Base-by-base conservation (phyloP, 2,888 invertebrate species). In the Zelleria hepariella region DNA sequence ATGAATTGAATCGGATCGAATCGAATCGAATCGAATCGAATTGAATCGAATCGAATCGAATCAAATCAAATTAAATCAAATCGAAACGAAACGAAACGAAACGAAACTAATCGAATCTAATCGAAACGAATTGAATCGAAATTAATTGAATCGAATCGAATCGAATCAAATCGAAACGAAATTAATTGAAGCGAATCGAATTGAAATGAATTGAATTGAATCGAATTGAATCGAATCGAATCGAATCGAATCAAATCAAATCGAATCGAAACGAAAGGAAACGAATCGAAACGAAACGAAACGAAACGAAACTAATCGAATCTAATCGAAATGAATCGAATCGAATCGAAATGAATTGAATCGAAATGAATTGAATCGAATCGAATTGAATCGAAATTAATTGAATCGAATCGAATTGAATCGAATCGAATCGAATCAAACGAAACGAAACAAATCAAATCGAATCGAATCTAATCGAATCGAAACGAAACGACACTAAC, bases 271-370 rank as follows among this genome's bases (percentile, higher is more conserved):
- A 7, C 49, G 6, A 54, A 54, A 10, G 27, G 25, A 56, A 56
- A 26, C 56, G 25, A 56, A 56, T 27, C 56, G 25, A 54, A 56
- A 56, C 56, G n/a, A n/a, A n/a, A n/a, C n/a, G n/a, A n/a, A 26
- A 26, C n/a, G n/a, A n/a, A n/a, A n/a, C n/a, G n/a, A n/a, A n/a
- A n/a, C n/a, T n/a, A n/a, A n/a, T n/a, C n/a, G n/a, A n/a, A n/a
- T n/a, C n/a, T n/a, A n/a, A n/a, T n/a, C n/a, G n/a, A n/a, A n/a
- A n/a, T n/a, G n/a, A 56, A 56, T 27, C 56, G 25, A 56, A 56
- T 27, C 56, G 25, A 56, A 53, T 23, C 53, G 10, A 53, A 53
- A 20, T 23, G 10, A 53, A 23, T 23, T 23, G 10, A 53, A 23
- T 23, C 53, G 10, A 53, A 53, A 20, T 23, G 10, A 53, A 53